These are phyloP conservation scores for Gadus macrocephalus DNA, from an alignment of 2,113 vertebrate species.

Conservation along the genomic window DNA sequence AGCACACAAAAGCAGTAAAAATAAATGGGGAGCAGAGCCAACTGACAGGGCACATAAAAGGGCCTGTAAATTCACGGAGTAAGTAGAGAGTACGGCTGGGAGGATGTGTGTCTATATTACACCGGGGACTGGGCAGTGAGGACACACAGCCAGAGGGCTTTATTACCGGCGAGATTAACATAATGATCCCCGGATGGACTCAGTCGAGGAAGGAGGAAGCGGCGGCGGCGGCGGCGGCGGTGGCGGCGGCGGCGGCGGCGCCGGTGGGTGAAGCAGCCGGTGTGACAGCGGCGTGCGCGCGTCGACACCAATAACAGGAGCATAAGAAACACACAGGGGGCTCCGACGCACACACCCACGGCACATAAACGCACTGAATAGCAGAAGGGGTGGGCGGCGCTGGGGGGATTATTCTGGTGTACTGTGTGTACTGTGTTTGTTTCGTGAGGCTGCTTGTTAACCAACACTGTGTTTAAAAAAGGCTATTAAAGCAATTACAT, in stretches of 20 bases:
- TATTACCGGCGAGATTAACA: conserved; percentile 12
- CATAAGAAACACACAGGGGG: too few species aligned
- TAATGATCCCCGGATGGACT: conserved; percentile 1
- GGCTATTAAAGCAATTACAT: conserved; percentile 56
- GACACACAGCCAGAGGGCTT: background rate
- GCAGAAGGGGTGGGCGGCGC: too few species aligned
- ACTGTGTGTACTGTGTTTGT: background rate
- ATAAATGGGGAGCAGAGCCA: conserved; percentile 48
- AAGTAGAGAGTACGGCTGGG: conserved; percentile 30
- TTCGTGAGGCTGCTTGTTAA: conserved; percentile 30
- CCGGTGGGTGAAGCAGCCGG: too few species aligned
- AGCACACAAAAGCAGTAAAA: conserved; percentile 34
- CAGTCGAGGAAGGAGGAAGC: conserved; percentile 15
- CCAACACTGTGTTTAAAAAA: conserved; percentile 51
- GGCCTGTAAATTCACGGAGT: conserved; percentile 48
- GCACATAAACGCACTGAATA: too few species aligned
- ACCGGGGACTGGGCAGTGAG: background rate
- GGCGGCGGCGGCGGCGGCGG: too few species aligned
- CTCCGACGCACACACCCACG: too few species aligned
- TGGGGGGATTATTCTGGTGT: background rate
- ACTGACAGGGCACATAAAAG: conserved; percentile 53
- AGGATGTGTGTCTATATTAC: background rate
- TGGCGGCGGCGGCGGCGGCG: too few species aligned
- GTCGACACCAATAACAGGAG: too few species aligned
- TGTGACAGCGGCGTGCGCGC: too few species aligned